phyloP scores from a whole-genome alignment of 2,888 invertebrate genomes.

The Formica aserva region DNA sequence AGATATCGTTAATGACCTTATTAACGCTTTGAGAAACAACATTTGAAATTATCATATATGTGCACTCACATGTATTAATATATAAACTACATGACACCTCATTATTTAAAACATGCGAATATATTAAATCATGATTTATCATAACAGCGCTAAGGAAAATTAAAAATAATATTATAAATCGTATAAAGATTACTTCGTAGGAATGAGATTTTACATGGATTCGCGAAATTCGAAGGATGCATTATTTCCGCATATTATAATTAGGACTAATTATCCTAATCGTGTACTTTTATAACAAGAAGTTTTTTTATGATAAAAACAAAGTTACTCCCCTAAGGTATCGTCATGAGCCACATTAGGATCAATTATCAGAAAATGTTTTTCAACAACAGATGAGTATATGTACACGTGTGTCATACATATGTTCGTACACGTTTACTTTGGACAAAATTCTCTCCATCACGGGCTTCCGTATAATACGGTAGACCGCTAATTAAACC shows the following conservation, averaged over 20 bases:
- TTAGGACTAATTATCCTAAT: neutral
- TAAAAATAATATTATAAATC: neutral
- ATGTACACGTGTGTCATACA: neutral
- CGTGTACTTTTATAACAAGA: neutral
- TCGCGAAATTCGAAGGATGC: neutral
- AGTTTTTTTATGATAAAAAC: neutral
- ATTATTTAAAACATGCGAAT: neutral
- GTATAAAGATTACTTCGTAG: neutral
- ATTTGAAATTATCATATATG: neutral
- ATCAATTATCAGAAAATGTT: neutral
- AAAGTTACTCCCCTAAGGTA: neutral
- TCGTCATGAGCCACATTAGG: neutral
- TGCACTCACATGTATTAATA: neutral
- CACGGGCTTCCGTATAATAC: conserved; percentile 15
- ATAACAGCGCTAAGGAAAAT: neutral
- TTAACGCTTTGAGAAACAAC: neutral
- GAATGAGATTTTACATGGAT: neutral
- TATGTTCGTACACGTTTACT: neutral
- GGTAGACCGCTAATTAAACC: conserved; percentile 47
- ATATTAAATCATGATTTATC: neutral
- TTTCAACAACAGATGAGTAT: neutral
- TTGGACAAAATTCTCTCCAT: conserved; percentile 8
- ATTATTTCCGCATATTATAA: neutral
- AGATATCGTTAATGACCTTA: neutral
- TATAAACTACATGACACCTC: neutral